Percentiles rank a stretch among this genome's conserved stretches.
phyloP scores from a whole-genome alignment of 1,140 invertebrate genomes.

The Zeugodacus cucurbitae region DNA sequence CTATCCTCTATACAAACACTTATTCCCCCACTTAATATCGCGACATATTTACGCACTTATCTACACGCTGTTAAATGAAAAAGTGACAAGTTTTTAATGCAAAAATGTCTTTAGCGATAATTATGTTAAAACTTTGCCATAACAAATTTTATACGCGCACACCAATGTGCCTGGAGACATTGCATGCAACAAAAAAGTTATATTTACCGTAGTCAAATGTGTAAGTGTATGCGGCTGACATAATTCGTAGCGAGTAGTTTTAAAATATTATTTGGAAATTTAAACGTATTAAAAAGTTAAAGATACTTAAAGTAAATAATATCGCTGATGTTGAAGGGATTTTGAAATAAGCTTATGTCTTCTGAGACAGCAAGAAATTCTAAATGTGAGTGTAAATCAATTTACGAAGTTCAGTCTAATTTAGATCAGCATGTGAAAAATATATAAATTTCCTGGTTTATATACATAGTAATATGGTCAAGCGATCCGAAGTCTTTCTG shows the following conservation, averaged over 20 bases:
- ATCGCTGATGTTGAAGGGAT: too few species aligned
- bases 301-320: background rate
- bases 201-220: background rate
- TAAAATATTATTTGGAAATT: background rate
- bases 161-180: background rate
- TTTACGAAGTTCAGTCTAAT: too few species aligned
- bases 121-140: conserved; percentile 33
- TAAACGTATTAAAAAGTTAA: conserved; percentile 13
- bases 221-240: background rate
- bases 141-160: background rate
- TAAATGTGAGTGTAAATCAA: too few species aligned
- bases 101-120: conserved; percentile 31
- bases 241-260: background rate
- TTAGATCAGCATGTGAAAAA: too few species aligned
- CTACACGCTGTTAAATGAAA: background rate
- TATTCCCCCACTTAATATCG: background rate
- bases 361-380: too few species aligned
- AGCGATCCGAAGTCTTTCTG: too few species aligned
- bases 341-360: too few species aligned
- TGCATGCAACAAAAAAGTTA: background rate
- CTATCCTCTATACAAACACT: background rate
- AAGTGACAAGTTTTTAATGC: conserved; percentile 31
- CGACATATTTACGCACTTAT: background rate
- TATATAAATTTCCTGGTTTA: too few species aligned
- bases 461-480: too few species aligned